Evolutionary conservation across 2,888 invertebrate species (phyloP).

Genomic region (Andrena haemorrhoa): DNA sequence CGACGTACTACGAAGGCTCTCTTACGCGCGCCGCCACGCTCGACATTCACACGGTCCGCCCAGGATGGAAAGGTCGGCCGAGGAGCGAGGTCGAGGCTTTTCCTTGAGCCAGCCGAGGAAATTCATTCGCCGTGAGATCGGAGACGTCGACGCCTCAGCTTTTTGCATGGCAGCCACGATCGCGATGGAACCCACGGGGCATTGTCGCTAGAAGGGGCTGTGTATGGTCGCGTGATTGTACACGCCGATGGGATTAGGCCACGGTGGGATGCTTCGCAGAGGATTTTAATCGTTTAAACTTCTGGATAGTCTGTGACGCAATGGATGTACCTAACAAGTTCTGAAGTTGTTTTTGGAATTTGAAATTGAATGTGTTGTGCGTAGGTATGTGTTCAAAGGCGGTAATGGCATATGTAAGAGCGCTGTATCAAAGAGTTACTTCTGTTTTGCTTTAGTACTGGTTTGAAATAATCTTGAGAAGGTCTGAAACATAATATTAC

Average conservation of each 20-base stretch:
- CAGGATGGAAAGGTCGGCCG: conserved; percentile 65
- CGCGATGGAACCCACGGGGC: not conserved
- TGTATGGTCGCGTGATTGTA: not conserved
- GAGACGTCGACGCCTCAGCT: conserved; percentile 13
- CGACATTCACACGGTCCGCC: conserved; percentile 70
- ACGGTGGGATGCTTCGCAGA: too few species aligned
- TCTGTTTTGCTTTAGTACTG: too few species aligned
- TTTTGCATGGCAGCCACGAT: conserved; percentile 23
- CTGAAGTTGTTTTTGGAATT: too few species aligned
- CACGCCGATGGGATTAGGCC: too few species aligned
- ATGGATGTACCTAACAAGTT: too few species aligned
- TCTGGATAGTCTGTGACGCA: too few species aligned
- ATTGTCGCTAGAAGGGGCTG: not conserved
- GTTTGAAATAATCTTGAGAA: too few species aligned
- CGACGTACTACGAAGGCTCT: conserved; percentile 76
- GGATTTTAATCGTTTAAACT: not conserved
- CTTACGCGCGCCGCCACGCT: conserved; percentile 39
- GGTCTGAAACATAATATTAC: too few species aligned
- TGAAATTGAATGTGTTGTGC: too few species aligned
- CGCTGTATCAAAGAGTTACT: too few species aligned
- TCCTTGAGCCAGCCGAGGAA: conserved; percentile 60
- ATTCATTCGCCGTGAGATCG: conserved; percentile 57
- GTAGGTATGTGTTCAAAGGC: too few species aligned
- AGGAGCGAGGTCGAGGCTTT: conserved; percentile 68
- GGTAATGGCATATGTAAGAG: too few species aligned